Percentiles rank a stretch among this genome's conserved stretches.
Conservation (phyloP, 2,797 vertebrate genomes). For the Chrysocyon brachyurus region DNA sequence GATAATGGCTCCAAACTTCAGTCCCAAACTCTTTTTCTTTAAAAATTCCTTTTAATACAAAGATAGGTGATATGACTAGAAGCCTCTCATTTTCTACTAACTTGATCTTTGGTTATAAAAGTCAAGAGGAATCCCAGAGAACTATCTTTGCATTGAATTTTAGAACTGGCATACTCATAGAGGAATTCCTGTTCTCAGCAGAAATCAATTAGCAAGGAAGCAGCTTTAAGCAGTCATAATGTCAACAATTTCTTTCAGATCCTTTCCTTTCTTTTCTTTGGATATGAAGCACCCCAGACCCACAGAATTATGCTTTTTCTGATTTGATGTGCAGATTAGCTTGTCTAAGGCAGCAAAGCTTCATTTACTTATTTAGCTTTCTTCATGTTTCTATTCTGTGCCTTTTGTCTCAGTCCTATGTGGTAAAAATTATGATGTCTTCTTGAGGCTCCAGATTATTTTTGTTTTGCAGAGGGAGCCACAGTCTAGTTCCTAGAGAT, state of each 20-base stretch:
- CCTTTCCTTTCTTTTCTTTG: background rate
- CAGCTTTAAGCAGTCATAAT: background rate
- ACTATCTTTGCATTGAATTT: background rate
- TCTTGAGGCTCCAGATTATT: background rate
- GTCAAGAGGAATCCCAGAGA: background rate
- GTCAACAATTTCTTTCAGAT: slow-evolving; percentile 5
- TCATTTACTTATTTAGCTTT: background rate
- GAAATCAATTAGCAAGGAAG: slow-evolving; percentile 34
- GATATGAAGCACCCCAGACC: background rate
- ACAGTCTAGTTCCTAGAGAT: background rate
- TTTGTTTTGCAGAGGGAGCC: background rate
- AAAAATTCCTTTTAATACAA: background rate
- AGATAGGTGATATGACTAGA: background rate
- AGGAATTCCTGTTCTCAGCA: background rate
- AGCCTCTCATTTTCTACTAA: background rate
- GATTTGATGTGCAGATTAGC: slow-evolving; percentile 42
- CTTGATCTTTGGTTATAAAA: background rate
- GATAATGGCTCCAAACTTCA: background rate
- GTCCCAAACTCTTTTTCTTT: background rate
- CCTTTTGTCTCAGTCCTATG: background rate
- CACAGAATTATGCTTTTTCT: background rate
- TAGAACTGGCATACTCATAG: background rate
- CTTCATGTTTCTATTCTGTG: background rate
- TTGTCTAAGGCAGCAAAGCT: background rate
- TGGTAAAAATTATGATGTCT: background rate